Evolutionary conservation across 2,113 vertebrate genomes (phyloP), one percentile per base, ranked within the genome.

Genomic region (Hylia prasina): DNA sequence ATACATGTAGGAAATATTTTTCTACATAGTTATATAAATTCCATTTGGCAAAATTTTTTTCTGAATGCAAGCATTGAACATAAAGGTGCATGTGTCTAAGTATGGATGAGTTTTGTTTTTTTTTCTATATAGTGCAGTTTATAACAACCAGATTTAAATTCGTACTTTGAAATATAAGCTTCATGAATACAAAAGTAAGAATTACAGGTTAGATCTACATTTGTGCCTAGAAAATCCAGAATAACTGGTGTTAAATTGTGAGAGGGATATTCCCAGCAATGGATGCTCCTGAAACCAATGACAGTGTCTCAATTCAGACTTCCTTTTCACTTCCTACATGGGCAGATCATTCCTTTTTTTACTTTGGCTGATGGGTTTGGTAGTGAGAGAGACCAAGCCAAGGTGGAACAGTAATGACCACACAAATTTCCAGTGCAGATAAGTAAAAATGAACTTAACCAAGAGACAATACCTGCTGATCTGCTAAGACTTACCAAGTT

Each of bases 231-330:
- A 76, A 65, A 76, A 54, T 35, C 19, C 12, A 51, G 45, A 82
- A 42, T 18, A 61, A 30, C 13, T 27, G 37, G 2, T 65, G 10
- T 72, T 68, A 23, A 25, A 0, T 27, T 72, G 18, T 0, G 0
- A 10, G 30, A 68, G 15, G n/a, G n/a, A 64, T 70, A 53, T 50
- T 85, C 27, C 16, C 16, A 72, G 33, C 27, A 60, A 18, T 21
- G 48, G 16, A 44, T 88, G 10, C 5, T 51, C 20, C 65, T 51
- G 30, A 64, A 93, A 65, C 14, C 22, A 39, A 14, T 44, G 44
- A 37, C 15, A 57, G 7, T 40, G 33, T n/a, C 61, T 40, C 16
- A 82, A 30, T 48, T 80, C 37, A 76, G 45, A 48, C 25, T 37
- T 85, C 40, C 25, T 77, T 82, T 90, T 77, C n/a, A 19, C 17